Evolutionary conservation across 2,113 vertebrate genomes (phyloP).

Genomic region (Cyrtonyx montezumae): DNA sequence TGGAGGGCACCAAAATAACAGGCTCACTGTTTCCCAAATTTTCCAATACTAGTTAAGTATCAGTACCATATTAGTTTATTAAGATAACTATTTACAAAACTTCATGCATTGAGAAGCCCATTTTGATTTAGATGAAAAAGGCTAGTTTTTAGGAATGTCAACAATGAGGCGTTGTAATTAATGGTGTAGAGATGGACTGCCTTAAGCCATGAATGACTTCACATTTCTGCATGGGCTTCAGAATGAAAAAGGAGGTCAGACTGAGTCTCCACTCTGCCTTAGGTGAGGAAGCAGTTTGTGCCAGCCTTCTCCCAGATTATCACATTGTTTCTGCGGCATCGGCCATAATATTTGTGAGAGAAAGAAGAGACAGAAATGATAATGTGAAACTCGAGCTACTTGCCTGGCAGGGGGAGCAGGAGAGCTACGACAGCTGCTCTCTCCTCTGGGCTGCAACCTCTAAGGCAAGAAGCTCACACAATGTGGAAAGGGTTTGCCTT

Average conservation of each 20-base stretch:
- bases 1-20: neutral
- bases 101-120: neutral
- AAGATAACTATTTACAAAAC: neutral
- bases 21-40: neutral
- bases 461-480: neutral
- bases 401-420: conserved; percentile 40
- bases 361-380: neutral
- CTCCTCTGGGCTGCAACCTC: neutral
- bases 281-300: conserved; percentile 1
- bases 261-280: neutral
- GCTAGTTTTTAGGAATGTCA: neutral
- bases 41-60: neutral
- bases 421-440: neutral
- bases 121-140: neutral
- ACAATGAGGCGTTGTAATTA: neutral
- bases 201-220: neutral
- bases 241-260: neutral
- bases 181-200: neutral
- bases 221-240: neutral
- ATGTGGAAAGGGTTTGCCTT: neutral
- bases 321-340: neutral
- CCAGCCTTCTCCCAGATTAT: neutral
- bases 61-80: neutral
- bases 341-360: neutral
- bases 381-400: neutral